phyloP scores from a whole-genome alignment of 2,888 invertebrate species.

The Phoenoteleia sp. region DNA sequence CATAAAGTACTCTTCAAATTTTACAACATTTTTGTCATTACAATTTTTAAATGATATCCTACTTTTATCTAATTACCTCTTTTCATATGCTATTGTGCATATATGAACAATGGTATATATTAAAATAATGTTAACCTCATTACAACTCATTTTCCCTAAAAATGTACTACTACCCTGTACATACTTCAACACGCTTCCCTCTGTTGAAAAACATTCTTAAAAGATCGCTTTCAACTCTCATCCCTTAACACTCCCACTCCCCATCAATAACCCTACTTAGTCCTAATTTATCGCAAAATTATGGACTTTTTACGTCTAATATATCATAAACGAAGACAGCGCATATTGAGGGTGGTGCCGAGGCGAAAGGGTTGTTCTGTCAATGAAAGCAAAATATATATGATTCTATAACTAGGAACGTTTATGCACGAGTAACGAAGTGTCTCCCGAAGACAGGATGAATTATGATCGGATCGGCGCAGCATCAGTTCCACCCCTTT shows the following conservation, averaged over 20 bases:
- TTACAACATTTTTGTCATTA: no score
- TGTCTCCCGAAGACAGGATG: conserved; percentile 12
- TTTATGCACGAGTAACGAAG: conserved; percentile 60
- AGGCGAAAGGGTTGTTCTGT: conserved; percentile 48
- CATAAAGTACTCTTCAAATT: no score
- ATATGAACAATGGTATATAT: no score
- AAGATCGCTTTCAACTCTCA: no score
- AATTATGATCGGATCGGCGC: conserved; percentile 10
- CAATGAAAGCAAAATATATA: conserved; percentile 50
- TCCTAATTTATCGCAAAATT: conserved; percentile 41
- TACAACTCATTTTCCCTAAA: no score
- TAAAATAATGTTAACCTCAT: no score
- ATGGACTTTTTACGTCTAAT: conserved; percentile 44
- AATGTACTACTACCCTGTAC: no score
- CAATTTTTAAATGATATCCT: no score
- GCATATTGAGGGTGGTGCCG: conserved; percentile 40
- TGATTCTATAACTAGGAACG: conserved; percentile 45
- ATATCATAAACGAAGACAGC: conserved; percentile 43
- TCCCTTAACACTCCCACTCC: background rate
- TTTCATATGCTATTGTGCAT: no score
- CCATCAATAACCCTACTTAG: conserved; percentile 30
- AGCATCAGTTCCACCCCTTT: background rate
- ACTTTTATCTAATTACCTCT: no score
- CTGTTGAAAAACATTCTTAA: no score
- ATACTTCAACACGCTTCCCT: no score